Conservation (phyloP, 2,888 invertebrate genomes). For the Diaperis boleti region DNA sequence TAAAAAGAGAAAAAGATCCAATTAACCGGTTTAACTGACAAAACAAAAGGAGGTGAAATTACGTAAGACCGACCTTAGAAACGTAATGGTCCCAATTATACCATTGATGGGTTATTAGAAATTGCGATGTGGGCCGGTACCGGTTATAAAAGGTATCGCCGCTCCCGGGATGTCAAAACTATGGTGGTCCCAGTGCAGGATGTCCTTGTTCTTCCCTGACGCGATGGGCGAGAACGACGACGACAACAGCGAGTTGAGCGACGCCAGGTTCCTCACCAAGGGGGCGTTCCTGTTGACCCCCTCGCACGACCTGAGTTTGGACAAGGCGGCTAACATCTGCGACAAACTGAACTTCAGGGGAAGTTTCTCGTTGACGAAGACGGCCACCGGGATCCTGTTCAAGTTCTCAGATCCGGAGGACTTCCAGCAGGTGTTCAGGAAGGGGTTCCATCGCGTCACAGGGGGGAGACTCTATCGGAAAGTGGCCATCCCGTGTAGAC, state of each 20-base stretch:
- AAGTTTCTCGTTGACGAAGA: conserved; percentile 88
- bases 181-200: conserved; percentile 42
- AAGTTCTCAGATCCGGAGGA: conserved; percentile 90
- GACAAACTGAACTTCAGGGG: conserved; percentile 91
- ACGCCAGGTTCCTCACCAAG: conserved; percentile 82
- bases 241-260: conserved; percentile 80
- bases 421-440: conserved; percentile 87
- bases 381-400: conserved; percentile 89
- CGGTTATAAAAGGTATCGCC: conserved; percentile 32
- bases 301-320: conserved; percentile 87
- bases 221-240: conserved; percentile 78
- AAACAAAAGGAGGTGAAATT: conserved; percentile 35
- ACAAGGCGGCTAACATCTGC: conserved; percentile 86
- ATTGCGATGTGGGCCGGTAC: conserved; percentile 43
- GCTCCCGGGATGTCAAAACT: conserved; percentile 6
- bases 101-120: conserved; percentile 48
- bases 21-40: conserved; percentile 31
- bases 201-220: conserved; percentile 58
- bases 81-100: conserved; percentile 45
- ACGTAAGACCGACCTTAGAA: conserved; percentile 15
- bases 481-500: conserved; percentile 87
- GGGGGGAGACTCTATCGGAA: conserved; percentile 89
- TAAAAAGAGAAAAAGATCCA: conserved; percentile 21
- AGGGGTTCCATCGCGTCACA: conserved; percentile 86
- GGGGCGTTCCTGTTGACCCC: conserved; percentile 88